Evolutionary conservation across 2,888 invertebrate genomes (phyloP), one percentile per base, ranked within the genome.

Genomic region (Nymphalis c-album): DNA sequence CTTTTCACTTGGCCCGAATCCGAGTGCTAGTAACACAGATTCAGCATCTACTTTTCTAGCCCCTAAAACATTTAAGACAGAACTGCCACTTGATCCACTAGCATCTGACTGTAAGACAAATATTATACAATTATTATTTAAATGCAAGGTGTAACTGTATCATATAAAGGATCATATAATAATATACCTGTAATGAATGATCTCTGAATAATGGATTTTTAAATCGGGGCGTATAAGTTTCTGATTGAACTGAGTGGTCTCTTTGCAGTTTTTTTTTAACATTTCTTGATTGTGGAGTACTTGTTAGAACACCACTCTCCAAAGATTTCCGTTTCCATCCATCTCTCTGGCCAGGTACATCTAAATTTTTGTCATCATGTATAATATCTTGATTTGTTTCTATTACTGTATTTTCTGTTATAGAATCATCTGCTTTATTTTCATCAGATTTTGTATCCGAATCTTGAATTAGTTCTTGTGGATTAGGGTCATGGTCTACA

Each of bases 1-100:
- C 70, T 94, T 94, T 74, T 93, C 93, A 67, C 94, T 93, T 10
- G 96, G 96, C 0, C 96, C 96, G 84, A 97, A 97, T 16, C 97
- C 97, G 64, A 97, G 91, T 73, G 95, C 96, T 62, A 97, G 88
- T 40, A 98, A 93, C 65, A 98, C 95, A 64, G 97, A 96, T 83
- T 98, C 98, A 0, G 98, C 98, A 90, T 98, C 97, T 26, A 97
- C 96, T 80, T 95, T 95, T 50, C 98, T 93, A 20, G 96, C 94
- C 76, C 97, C 97, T 76, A 98, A 88, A 61, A 98, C 93, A 82
- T 96, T 96, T 81, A 97, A 95, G 47, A 97, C 96, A 94, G 97
- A 97, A 79, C 96, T 96, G 22, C 91, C 87, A 77, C 92, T 92
- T n/a, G 92, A 92, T 45, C 92, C 92, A 80, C 92, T 92, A 46